Conservation (phyloP, 92 coral and sea anemone species). For the Meandrina meandrites region DNA sequence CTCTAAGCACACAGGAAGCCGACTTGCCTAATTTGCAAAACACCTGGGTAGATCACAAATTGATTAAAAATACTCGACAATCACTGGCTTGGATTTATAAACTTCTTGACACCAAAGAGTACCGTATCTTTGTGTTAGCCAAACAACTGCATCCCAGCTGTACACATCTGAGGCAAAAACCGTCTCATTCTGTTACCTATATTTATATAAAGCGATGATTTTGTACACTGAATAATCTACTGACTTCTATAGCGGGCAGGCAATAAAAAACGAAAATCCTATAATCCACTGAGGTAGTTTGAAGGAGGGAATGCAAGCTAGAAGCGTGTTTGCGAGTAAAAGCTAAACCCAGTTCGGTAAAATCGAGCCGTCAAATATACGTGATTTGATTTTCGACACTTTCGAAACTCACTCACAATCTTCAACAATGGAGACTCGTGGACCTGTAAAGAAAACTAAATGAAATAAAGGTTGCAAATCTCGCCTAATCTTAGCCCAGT, state of each 20-base stretch:
- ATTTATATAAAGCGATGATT: neutral
- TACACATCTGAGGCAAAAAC: neutral
- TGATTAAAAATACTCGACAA: conserved; percentile 22
- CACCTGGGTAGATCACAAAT: conserved; percentile 30
- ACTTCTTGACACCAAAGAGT: conserved; percentile 7
- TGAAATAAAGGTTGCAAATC: conserved; percentile 25
- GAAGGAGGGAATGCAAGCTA: neutral
- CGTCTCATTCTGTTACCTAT: neutral
- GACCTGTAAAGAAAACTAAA: conserved; percentile 11
- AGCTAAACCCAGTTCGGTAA: neutral
- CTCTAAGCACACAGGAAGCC: conserved; percentile 2
- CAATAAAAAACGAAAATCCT: neutral
- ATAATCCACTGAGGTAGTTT: neutral
- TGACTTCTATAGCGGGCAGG: neutral
- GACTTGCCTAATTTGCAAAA: neutral
- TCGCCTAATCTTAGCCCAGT: conserved; percentile 35
- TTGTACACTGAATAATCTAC: neutral
- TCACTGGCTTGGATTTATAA: conserved; percentile 17
- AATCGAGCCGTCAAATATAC: neutral
- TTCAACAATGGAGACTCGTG: neutral
- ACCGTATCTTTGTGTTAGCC: neutral
- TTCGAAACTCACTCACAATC: neutral
- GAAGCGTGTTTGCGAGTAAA: neutral
- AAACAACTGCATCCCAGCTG: neutral
- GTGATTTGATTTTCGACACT: neutral